phyloP scores from a whole-genome alignment of 2,797 vertebrate species.

The Fratercula arctica region DNA sequence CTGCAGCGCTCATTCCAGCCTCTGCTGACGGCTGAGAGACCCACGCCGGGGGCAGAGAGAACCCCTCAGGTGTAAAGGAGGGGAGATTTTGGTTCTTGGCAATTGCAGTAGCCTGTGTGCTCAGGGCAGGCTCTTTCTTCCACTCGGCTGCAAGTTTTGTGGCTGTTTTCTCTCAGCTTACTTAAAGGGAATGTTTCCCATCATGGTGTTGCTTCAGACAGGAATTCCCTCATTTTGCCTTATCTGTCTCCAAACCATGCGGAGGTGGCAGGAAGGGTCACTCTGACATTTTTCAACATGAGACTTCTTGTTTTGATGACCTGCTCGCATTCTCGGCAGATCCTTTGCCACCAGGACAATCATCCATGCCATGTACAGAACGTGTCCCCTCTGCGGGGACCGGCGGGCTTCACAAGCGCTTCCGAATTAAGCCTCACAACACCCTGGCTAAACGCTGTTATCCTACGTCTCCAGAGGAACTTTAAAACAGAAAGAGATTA shows the following conservation, averaged over 20 bases:
- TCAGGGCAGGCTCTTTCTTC: not conserved
- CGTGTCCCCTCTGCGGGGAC: not conserved
- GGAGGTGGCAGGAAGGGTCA: constrained; percentile 4
- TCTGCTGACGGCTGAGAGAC: not conserved
- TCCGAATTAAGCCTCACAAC: not conserved
- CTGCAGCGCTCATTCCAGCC: not conserved
- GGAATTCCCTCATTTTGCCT: not conserved
- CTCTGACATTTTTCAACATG: not conserved
- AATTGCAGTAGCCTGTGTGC: not conserved
- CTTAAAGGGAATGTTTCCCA: not conserved
- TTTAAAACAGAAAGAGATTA: constrained; percentile 32
- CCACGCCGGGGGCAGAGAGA: fast-evolving
- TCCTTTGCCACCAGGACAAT: not conserved
- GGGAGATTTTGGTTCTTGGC: not conserved
- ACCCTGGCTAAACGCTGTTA: not conserved
- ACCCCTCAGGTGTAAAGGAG: not conserved
- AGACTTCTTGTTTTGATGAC: constrained; percentile 30
- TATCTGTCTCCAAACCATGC: not conserved
- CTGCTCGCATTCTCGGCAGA: fast-evolving
- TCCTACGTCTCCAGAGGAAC: not conserved
- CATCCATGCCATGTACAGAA: not conserved
- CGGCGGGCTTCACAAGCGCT: fast-evolving
- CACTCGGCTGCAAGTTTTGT: not conserved
- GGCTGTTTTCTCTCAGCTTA: not conserved
- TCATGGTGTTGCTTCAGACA: not conserved